Percentiles rank a stretch among this genome's conserved stretches.
Conservation (phyloP, 2,797 vertebrate genomes). For the Bovichtus diacanthus region DNA sequence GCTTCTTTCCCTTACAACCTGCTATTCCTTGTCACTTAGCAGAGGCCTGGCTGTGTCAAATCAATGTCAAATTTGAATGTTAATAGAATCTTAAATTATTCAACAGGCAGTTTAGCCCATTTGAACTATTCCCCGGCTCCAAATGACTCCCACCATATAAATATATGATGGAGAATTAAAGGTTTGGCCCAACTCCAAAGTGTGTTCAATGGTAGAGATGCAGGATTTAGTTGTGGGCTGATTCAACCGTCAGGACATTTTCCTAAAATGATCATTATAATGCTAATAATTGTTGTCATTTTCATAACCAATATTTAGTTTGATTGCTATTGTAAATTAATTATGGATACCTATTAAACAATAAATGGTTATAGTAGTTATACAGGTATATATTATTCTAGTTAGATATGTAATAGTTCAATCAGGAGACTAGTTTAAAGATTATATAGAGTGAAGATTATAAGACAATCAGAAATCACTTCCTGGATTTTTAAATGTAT, state of each 20-base stretch:
- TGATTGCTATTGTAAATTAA: background rate
- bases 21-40: conserved; percentile 65
- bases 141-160: conserved; percentile 74
- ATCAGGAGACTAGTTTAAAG: too few relatives aligned
- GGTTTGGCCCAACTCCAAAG: conserved; percentile 52
- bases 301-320: background rate
- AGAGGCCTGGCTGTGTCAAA: conserved; percentile 78
- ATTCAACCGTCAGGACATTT: background rate
- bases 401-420: too few relatives aligned
- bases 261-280: conserved; percentile 5
- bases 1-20: conserved; percentile 45
- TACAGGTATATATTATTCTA: background rate
- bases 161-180: conserved; percentile 73
- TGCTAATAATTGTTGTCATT: background rate
- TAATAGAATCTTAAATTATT: conserved; percentile 89
- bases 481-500: too few relatives aligned
- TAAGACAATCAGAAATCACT: too few relatives aligned
- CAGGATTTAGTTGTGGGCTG: conserved; percentile 25
- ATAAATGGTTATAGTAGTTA: background rate
- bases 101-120: conserved; percentile 80
- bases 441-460: too few relatives aligned
- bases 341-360: background rate
- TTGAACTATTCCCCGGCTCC: conserved; percentile 78
- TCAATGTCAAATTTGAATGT: conserved; percentile 89
- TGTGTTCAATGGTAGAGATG: conserved; percentile 27